A percentile compares a stretch with the other conserved stretches of the same genome.
Evolutionary conservation across 2,888 invertebrate genomes (phyloP).

Genomic region (Sesamia inferens): DNA sequence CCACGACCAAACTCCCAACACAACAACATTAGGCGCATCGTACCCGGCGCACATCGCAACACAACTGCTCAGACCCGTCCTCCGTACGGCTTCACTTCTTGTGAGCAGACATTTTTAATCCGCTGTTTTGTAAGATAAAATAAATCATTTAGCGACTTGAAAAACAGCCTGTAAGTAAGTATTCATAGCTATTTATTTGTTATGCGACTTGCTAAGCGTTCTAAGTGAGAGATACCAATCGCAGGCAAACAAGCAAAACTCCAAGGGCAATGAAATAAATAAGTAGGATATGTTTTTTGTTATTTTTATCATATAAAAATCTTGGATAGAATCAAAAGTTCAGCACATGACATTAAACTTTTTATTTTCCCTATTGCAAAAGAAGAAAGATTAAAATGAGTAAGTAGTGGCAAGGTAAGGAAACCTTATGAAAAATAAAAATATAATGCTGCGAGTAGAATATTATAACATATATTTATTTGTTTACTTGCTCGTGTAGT

Average conservation of each 20-base stretch:
- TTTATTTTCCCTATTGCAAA: background rate
- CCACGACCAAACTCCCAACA: no score
- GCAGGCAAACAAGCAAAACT: slow-evolving; percentile 1
- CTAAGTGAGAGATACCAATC: background rate
- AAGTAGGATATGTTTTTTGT: background rate
- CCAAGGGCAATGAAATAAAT: background rate
- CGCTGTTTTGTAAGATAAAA: background rate
- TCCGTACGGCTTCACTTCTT: no score
- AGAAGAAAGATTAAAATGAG: background rate
- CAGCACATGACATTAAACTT: slow-evolving; percentile 14
- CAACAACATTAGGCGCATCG: no score
- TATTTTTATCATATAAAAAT: slow-evolving; percentile 7
- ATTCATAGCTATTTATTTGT: slow-evolving; percentile 1
- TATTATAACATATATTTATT: slow-evolving; percentile 22
- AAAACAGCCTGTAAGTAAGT: slow-evolving; percentile 2
- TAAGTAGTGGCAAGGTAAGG: background rate
- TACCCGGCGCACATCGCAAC: no score
- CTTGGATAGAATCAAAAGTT: slow-evolving; percentile 15
- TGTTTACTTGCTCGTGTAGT: slow-evolving; percentile 29
- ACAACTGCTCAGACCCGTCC: no score
- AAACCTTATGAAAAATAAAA: background rate
- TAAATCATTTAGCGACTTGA: background rate
- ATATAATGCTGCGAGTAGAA: background rate
- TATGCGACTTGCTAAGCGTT: background rate
- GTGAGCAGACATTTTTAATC: background rate